Percentiles rank a stretch among this genome's conserved stretches.
Conservation (phyloP, 2,797 vertebrate species). For the Poecilia velifera region DNA sequence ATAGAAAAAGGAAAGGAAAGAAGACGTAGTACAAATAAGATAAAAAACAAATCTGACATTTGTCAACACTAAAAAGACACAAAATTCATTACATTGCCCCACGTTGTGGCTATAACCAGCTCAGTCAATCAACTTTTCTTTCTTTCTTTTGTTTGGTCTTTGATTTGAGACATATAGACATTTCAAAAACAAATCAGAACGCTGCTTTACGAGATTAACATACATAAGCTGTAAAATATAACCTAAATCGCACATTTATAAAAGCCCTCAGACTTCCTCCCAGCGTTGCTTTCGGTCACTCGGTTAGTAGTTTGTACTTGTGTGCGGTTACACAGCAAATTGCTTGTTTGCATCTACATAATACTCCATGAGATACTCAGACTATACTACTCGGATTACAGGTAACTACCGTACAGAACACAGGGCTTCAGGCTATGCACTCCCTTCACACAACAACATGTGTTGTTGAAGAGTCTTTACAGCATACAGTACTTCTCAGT, state of each 20-base stretch:
- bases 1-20: conserved; percentile 25
- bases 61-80: conserved; percentile 43
- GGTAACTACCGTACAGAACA: conserved; percentile 69
- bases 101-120: conserved; percentile 19
- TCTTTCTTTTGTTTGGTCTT: conserved; percentile 43
- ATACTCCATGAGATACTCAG: conserved; percentile 62
- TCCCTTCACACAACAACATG: conserved; percentile 55
- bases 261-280: conserved; percentile 62
- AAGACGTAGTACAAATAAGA: conserved; percentile 22
- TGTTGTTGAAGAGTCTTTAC: conserved; percentile 60
- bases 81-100: conserved; percentile 36
- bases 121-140: conserved; percentile 20
- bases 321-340: conserved; percentile 52
- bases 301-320: conserved; percentile 48
- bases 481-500: conserved; percentile 62
- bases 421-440: conserved; percentile 62
- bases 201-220: conserved; percentile 58
- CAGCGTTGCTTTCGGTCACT: conserved; percentile 28
- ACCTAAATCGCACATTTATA: conserved; percentile 64
- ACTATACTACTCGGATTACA: conserved; percentile 67
- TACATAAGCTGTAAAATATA: conserved; percentile 67
- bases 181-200: conserved; percentile 60
- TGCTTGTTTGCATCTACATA: conserved; percentile 49
- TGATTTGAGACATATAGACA: conserved; percentile 43
- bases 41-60: conserved; percentile 30